Percentiles rank a stretch among this genome's conserved stretches.
phyloP scores from a whole-genome alignment of 2,888 invertebrate genomes.

The Tiliacea citrago region DNA sequence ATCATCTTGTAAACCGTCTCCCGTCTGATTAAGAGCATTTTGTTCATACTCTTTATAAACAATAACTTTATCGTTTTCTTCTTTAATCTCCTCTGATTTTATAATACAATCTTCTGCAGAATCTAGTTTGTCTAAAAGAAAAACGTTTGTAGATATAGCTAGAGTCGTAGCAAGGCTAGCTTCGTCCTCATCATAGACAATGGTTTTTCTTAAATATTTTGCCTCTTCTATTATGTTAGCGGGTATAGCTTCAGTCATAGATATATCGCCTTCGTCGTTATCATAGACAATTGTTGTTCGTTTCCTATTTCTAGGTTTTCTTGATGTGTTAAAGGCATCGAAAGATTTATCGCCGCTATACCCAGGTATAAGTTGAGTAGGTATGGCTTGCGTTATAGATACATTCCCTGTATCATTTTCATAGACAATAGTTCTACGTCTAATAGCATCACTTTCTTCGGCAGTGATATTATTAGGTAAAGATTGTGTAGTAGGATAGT shows the following conservation, averaged over 20 bases:
- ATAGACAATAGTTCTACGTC: slow-evolving; percentile 58
- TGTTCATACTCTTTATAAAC: slow-evolving; percentile 23
- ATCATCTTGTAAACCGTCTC: background rate
- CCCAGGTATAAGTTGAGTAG: slow-evolving; percentile 22
- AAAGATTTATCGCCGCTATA: slow-evolving; percentile 14
- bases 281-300: slow-evolving; percentile 38
- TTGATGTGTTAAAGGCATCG: background rate
- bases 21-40: background rate
- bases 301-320: slow-evolving; percentile 7
- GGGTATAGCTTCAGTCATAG: slow-evolving; percentile 65
- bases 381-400: slow-evolving; percentile 63
- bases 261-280: slow-evolving; percentile 45
- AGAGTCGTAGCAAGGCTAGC: slow-evolving; percentile 50
- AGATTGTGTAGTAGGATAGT: background rate
- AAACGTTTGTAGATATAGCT: slow-evolving; percentile 51
- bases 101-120: slow-evolving; percentile 13
- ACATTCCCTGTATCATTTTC: slow-evolving; percentile 62
- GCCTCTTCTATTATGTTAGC: slow-evolving; percentile 50
- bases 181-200: slow-evolving; percentile 54
- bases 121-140: slow-evolving; percentile 45
- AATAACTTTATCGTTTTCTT: slow-evolving; percentile 3
- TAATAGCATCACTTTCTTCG: slow-evolving; percentile 33
- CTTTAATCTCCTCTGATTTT: slow-evolving; percentile 1
- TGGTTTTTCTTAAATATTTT: slow-evolving; percentile 29
- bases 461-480: slow-evolving; percentile 8